These are phyloP conservation scores for Oxygymnocypris stewartii DNA, from an alignment of 2,113 vertebrate species.

Conservation along the genomic window DNA sequence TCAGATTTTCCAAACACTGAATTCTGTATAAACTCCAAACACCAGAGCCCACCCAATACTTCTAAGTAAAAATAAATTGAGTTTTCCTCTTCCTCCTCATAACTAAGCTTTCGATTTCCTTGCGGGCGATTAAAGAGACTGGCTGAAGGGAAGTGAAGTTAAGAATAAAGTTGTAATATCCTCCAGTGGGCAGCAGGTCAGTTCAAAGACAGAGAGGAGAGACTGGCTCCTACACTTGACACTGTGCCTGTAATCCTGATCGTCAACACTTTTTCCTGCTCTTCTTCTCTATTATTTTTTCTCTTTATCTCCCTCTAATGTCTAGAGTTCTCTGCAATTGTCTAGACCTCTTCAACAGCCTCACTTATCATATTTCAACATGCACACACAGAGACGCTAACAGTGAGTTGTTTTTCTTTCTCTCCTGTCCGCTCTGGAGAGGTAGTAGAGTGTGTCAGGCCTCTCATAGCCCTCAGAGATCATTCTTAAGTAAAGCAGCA, in stretches of 20 bases:
- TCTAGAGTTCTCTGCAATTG: slow-evolving; percentile 40
- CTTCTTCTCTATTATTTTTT: not conserved
- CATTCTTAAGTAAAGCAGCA: slow-evolving; percentile 56
- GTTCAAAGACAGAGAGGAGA: slow-evolving; percentile 33
- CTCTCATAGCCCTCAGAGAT: slow-evolving; percentile 56
- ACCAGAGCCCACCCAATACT: not conserved
- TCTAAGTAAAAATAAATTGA: slow-evolving; percentile 8
- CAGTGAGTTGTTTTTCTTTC: slow-evolving; percentile 47
- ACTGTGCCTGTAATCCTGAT: slow-evolving; percentile 18
- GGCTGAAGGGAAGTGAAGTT: slow-evolving; percentile 10
- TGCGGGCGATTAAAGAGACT: not conserved
- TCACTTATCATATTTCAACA: slow-evolving; percentile 46
- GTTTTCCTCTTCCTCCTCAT: slow-evolving; percentile 27
- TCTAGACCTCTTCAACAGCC: slow-evolving; percentile 38
- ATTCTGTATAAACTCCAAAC: not conserved
- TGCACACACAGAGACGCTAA: slow-evolving; percentile 13
- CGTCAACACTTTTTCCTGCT: slow-evolving; percentile 9
- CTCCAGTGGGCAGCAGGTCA: not conserved
- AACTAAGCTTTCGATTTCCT: slow-evolving; percentile 29
- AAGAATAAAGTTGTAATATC: slow-evolving; percentile 36
- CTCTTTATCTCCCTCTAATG: slow-evolving; percentile 28
- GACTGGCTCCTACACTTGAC: slow-evolving; percentile 10
- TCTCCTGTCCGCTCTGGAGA: slow-evolving; percentile 47
- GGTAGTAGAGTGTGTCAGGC: slow-evolving; percentile 52
- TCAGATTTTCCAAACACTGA: slow-evolving; percentile 6